Percentiles rank a stretch among this genome's conserved stretches.
phyloP scores from a whole-genome alignment of 2,113 vertebrate genomes.

The Nettapus auritus region DNA sequence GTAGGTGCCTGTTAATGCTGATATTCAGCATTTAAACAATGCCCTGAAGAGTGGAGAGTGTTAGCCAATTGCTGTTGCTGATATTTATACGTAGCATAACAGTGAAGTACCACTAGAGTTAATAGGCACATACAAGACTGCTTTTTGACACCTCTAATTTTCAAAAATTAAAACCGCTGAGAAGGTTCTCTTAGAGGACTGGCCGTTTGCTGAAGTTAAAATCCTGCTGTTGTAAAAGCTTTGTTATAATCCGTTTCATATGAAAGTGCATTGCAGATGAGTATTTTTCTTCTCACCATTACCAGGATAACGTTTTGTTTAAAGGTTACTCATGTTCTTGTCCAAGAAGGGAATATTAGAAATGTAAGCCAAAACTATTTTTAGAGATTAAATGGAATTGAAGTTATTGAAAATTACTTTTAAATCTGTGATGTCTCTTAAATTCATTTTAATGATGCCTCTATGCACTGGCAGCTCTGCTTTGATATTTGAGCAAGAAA shows the following conservation, averaged over 20 bases:
- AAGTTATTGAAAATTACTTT: neutral
- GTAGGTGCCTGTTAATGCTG: neutral
- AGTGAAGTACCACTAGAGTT: neutral
- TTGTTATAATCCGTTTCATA: neutral
- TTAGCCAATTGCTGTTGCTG: neutral
- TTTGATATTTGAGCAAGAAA: neutral
- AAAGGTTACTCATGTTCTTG: neutral
- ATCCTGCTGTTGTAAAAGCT: neutral
- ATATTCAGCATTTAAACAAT: neutral
- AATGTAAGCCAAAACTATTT: neutral
- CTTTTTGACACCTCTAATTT: neutral
- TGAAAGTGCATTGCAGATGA: neutral
- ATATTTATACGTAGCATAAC: neutral
- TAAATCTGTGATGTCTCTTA: neutral
- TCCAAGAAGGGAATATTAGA: neutral
- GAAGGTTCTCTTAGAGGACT: neutral
- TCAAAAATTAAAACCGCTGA: neutral
- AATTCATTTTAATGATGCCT: neutral
- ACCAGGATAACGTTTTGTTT: neutral
- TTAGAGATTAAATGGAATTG: neutral
- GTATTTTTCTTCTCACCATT: neutral
- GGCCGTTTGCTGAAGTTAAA: neutral
- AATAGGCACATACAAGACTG: neutral
- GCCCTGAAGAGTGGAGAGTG: neutral
- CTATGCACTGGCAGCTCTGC: neutral